Percentiles rank a stretch among this genome's conserved stretches.
Evolutionary conservation across 35 echinoderm and acorn worm genomes (phyloP).

Genomic region (Apostichopus japonicus): DNA sequence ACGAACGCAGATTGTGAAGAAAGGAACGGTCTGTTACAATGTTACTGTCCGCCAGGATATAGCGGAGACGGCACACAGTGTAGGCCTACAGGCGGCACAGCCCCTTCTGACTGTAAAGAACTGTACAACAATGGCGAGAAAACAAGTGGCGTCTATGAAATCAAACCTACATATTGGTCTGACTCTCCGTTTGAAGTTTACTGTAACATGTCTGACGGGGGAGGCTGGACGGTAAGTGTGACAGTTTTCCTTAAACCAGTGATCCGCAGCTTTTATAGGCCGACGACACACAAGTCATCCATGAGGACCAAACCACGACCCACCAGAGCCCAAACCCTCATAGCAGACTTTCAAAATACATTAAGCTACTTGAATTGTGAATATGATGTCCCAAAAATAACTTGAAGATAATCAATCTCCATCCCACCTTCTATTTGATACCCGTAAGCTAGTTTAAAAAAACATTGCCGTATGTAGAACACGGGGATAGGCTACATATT

Average conservation of each 20-base stretch:
- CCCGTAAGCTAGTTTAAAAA: not conserved
- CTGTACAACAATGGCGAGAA: not conserved
- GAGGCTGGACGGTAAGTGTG: not conserved
- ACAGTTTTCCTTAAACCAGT: not conserved
- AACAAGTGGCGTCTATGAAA: not conserved
- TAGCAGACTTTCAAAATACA: no score
- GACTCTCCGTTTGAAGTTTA: not conserved
- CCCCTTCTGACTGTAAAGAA: not conserved
- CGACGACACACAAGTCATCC: not conserved
- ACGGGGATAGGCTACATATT: not conserved
- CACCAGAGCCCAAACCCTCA: not conserved
- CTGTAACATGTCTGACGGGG: not conserved
- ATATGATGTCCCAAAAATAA: no score
- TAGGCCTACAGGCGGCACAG: not conserved
- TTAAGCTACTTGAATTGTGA: no score
- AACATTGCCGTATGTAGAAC: not conserved
- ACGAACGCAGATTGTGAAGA: slow-evolving; percentile 12
- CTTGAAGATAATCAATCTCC: no score
- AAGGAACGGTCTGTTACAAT: not conserved
- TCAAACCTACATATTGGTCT: not conserved
- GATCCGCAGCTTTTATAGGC: no score
- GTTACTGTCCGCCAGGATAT: not conserved
- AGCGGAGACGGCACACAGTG: not conserved
- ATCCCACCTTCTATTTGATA: no score
- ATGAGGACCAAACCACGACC: no score